These are phyloP conservation scores for Formica selysi DNA, from an alignment of 1,140 invertebrate species.

Conservation along the genomic window DNA sequence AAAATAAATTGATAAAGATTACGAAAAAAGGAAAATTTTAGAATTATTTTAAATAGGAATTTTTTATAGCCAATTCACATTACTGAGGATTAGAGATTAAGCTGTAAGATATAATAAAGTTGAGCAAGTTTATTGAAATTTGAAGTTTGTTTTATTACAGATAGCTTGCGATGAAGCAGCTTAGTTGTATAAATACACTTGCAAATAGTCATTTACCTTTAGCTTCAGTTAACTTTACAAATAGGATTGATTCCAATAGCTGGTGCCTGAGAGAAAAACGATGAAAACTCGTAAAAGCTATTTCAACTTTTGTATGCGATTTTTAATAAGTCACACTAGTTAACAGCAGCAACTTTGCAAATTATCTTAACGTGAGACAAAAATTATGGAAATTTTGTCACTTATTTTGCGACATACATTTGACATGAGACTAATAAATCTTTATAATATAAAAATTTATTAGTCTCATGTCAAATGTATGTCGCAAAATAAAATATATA, in stretches of 20 bases:
- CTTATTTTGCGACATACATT: no score
- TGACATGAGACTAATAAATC: no score
- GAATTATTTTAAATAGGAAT: not conserved
- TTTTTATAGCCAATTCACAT: not conserved
- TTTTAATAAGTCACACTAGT: slow-evolving; percentile 13
- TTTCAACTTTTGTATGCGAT: slow-evolving; percentile 19
- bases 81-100: slow-evolving; percentile 12
- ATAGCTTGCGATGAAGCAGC: slow-evolving; percentile 35
- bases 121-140: not conserved
- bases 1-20: slow-evolving; percentile 10
- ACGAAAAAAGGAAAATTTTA: not conserved
- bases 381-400: not conserved
- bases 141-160: slow-evolving; percentile 32
- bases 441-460: no score
- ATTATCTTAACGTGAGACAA: slow-evolving; percentile 38
- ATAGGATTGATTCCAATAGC: slow-evolving; percentile 42
- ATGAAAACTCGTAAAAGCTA: slow-evolving; percentile 1
- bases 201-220: slow-evolving; percentile 59
- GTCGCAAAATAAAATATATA: no score
- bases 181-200: slow-evolving; percentile 48
- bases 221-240: slow-evolving; percentile 31
- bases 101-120: slow-evolving; percentile 26
- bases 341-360: slow-evolving; percentile 20
- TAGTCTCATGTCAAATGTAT: no score
- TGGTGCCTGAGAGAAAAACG: slow-evolving; percentile 29